Evolutionary conservation across 1,140 invertebrate genomes (phyloP).

Genomic region (Aphis craccivora): DNA sequence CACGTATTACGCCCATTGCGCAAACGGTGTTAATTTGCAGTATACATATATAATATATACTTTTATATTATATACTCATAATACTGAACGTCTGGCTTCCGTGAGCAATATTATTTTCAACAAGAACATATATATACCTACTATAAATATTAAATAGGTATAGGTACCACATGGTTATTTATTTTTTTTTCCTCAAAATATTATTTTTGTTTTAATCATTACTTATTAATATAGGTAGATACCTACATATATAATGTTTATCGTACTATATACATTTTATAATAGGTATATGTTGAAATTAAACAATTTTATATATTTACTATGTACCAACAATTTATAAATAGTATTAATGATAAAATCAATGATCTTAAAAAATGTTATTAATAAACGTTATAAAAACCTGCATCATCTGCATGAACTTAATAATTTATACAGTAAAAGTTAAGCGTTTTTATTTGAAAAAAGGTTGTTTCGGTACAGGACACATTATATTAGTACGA

Average conservation of each 20-base stretch:
- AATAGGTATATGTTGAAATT: not conserved
- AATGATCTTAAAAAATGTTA: not conserved
- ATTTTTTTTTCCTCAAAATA: not conserved
- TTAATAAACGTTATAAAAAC: not conserved
- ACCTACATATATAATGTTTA: not conserved
- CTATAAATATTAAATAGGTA: not conserved
- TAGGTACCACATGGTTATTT: not conserved
- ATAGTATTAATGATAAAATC: not conserved
- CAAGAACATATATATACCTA: not conserved
- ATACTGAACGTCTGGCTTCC: conserved; percentile 3
- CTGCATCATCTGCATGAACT: not conserved
- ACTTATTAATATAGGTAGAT: not conserved
- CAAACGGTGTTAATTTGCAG: conserved; percentile 28
- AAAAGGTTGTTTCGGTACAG: too few species aligned
- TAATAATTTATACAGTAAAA: not conserved
- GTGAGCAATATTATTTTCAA: conserved; percentile 17
- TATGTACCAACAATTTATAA: not conserved
- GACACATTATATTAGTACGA: too few species aligned
- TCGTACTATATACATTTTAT: not conserved
- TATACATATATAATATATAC: not conserved
- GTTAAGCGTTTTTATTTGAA: not conserved
- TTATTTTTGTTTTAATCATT: not conserved
- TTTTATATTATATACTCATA: not conserved
- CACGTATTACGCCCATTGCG: not conserved
- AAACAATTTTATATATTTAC: not conserved